Evolutionary conservation across 2,888 invertebrate species (phyloP), one percentile per base, ranked within the genome.

Genomic region (Ochropacha duplaris): DNA sequence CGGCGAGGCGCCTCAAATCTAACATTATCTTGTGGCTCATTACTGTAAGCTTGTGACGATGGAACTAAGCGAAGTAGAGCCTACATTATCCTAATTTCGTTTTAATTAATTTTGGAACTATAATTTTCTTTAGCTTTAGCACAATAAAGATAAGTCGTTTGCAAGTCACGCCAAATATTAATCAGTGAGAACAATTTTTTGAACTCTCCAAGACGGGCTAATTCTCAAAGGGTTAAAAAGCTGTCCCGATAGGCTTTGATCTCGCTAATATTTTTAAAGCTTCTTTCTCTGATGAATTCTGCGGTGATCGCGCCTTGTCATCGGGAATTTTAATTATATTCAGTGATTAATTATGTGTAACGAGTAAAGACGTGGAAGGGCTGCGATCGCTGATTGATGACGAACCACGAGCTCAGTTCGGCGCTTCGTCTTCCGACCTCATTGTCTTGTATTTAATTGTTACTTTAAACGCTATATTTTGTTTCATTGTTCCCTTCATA

Each of bases 281-380:
- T 57, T 57, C 57, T 65, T 68, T 73, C 76, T 65, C 65, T 68
- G 68, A 69, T 69, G 76, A 81, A 77, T 80, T 77, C 74, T 81
- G 81, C 72, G 76, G 79, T 79, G 75, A 86, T 88, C 79, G 79
- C 81, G 91, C 90, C 81, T 78, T 89, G 92, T 92, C 92, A 92
- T 91, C 88, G 83, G 76, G 81, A 81, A 88, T 92, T 90, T 91
- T 91, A 91, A 91, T 92, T 91, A 92, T 87, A 89, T 87, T 81
- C 79, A 72, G 80, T 92, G 90, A 92, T 92, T 91, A 92, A 92
- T 92, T 90, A 90, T 88, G 79, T 86, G 82, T 87, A 87, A 86
- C 79, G 79, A 86, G 86, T 80, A 78, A 86, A 86, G 84, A 79
- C 75, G 78, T 74, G 74, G 75, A 70, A 63, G 78, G 80, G 76